Conservation (phyloP, 2,113 vertebrate species). For the Gallinago media region DNA sequence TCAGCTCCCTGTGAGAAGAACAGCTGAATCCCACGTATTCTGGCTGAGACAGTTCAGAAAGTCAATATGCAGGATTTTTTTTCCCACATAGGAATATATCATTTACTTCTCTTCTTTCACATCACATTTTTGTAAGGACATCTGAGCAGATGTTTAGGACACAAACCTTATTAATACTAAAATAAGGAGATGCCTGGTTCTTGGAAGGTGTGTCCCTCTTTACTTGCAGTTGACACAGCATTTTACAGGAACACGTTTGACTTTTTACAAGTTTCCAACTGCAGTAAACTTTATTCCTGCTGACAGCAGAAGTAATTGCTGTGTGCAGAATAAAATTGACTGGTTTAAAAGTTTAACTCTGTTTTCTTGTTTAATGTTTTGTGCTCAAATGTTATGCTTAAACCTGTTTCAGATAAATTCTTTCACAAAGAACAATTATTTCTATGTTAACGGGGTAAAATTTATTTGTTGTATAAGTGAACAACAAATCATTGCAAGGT, state of each 20-base stretch:
- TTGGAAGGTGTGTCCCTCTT: conserved; percentile 31
- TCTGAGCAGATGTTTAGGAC: not conserved
- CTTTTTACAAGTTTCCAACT: conserved; percentile 52
- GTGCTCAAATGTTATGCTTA: not conserved
- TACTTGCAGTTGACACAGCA: not conserved
- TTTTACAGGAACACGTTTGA: conserved; percentile 35
- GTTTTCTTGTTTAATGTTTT: conserved; percentile 14
- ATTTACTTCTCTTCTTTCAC: not conserved
- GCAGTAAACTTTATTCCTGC: conserved; percentile 46
- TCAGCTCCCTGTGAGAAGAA: not conserved
- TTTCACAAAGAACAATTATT: not conserved
- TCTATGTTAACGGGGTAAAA: not conserved
- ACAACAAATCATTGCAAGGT: not conserved
- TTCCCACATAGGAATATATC: not conserved
- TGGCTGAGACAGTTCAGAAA: not conserved
- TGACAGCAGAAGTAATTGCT: conserved; percentile 67
- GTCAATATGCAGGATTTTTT: not conserved
- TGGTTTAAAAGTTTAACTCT: conserved; percentile 47
- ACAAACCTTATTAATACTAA: not conserved
- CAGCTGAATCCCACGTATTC: not conserved
- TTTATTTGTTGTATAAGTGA: not conserved
- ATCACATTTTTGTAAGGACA: not conserved
- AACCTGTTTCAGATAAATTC: not conserved
- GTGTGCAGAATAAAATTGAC: conserved; percentile 30
- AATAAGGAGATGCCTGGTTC: not conserved